A percentile compares a stretch with the other conserved stretches of the same genome.
Evolutionary conservation across 2,888 invertebrate genomes (phyloP).

Genomic region (Pardosa pseudoannulata): DNA sequence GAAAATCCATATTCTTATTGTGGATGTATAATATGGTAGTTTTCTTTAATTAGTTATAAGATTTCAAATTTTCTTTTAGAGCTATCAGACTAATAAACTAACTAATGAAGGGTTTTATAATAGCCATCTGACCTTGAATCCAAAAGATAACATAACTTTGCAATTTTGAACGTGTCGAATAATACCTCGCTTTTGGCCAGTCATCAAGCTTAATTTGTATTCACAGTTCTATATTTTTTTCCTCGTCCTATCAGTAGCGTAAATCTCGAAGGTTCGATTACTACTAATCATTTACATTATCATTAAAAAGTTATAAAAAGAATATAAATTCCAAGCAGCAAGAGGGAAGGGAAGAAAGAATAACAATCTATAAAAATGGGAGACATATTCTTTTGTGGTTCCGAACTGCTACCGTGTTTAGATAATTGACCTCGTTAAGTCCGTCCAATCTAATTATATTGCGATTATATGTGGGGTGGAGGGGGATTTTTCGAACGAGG

Average conservation of each 20-base stretch:
- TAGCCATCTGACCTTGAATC: too few relatives aligned
- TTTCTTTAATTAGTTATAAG: too few relatives aligned
- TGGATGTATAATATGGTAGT: too few relatives aligned
- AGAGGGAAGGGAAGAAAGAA: constrained; percentile 20
- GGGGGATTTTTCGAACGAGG: constrained; percentile 27
- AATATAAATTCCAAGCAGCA: not conserved
- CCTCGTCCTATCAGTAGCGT: not conserved
- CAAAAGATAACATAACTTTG: too few relatives aligned
- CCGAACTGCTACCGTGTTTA: constrained; percentile 39
- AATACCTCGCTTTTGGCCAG: too few relatives aligned
- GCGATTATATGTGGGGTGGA: constrained; percentile 36
- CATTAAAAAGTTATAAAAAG: constrained; percentile 8
- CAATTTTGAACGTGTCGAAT: too few relatives aligned
- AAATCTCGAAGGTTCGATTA: not conserved
- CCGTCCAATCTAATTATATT: constrained; percentile 60
- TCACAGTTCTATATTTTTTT: too few relatives aligned
- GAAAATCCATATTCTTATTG: too few relatives aligned
- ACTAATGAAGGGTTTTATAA: too few relatives aligned
- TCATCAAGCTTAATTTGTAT: too few relatives aligned
- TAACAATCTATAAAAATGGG: constrained; percentile 15
- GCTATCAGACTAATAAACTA: too few relatives aligned
- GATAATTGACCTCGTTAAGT: constrained; percentile 68
- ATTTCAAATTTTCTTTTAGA: too few relatives aligned
- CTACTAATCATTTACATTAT: not conserved
- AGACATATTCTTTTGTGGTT: constrained; percentile 35